phyloP scores from a whole-genome alignment of 2,888 invertebrate species.

The Cerceris ruficornis region DNA sequence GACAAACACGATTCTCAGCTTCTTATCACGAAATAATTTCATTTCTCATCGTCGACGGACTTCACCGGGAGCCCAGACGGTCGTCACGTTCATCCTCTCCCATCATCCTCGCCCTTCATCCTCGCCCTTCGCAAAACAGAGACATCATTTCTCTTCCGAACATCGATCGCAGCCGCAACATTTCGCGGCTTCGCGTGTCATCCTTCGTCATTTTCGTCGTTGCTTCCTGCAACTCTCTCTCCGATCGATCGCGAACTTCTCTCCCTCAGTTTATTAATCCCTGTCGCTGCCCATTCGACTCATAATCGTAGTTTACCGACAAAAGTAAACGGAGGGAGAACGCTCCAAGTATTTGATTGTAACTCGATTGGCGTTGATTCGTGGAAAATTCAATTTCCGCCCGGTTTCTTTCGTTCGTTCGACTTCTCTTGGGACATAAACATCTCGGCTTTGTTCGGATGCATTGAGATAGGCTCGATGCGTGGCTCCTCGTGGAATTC shows the following conservation, averaged over 20 bases:
- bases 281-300: too few relatives aligned
- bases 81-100: not conserved
- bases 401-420: too few relatives aligned
- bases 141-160: constrained; percentile 1
- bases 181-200: not conserved
- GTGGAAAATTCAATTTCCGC: too few relatives aligned
- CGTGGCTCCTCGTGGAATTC: too few relatives aligned
- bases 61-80: not conserved
- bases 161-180: constrained; percentile 9
- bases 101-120: not conserved
- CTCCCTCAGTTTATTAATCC: too few relatives aligned
- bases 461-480: too few relatives aligned
- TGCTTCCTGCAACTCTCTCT: not conserved
- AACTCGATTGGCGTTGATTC: too few relatives aligned
- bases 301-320: too few relatives aligned
- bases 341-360: too few relatives aligned
- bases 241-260: not conserved
- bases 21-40: not conserved
- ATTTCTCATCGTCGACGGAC: constrained; percentile 14
- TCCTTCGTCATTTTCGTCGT: not conserved
- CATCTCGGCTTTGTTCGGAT: too few relatives aligned
- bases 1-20: not conserved
- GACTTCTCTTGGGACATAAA: too few relatives aligned
- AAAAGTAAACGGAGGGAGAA: too few relatives aligned
- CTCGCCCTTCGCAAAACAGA: not conserved